These are phyloP conservation scores for Pseudois nayaur DNA, from an alignment of 2,113 vertebrate genomes.

Conservation along the genomic window DNA sequence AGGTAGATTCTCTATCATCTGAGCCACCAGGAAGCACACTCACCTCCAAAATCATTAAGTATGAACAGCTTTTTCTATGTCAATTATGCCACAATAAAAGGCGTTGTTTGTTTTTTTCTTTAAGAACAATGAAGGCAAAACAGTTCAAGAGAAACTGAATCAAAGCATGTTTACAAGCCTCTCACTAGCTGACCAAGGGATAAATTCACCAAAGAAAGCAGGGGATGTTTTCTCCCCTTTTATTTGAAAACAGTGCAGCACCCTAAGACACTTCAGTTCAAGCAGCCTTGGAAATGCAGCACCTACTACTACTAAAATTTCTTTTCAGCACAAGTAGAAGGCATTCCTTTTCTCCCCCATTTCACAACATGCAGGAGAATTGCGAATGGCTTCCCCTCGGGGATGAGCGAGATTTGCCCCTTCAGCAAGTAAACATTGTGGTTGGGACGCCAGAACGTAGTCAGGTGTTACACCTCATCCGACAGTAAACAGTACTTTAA, in stretches of 20 bases:
- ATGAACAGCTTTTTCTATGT: not conserved
- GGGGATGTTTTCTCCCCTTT: not conserved
- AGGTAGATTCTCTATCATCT: not conserved
- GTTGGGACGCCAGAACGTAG: not conserved
- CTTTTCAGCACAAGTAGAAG: not conserved
- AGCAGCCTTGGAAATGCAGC: not conserved
- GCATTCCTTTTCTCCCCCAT: not conserved
- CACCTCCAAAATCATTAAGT: not conserved
- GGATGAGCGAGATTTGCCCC: not conserved
- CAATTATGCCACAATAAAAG: not conserved
- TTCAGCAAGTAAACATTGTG: not conserved
- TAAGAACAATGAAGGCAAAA: too few species aligned
- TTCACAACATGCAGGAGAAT: not conserved
- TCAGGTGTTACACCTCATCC: not conserved
- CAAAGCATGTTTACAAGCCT: not conserved
- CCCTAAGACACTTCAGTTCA: not conserved
- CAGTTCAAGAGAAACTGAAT: not conserved
- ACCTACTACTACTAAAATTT: not conserved
- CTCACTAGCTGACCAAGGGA: not conserved
- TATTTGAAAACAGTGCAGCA: not conserved
- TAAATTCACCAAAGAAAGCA: not conserved
- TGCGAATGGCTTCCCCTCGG: not conserved
- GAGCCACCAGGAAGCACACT: not conserved
- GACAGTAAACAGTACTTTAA: not conserved
- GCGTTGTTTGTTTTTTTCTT: accelerated